Conservation (phyloP, 1,140 invertebrate species). For the Drosophila biarmipes region DNA sequence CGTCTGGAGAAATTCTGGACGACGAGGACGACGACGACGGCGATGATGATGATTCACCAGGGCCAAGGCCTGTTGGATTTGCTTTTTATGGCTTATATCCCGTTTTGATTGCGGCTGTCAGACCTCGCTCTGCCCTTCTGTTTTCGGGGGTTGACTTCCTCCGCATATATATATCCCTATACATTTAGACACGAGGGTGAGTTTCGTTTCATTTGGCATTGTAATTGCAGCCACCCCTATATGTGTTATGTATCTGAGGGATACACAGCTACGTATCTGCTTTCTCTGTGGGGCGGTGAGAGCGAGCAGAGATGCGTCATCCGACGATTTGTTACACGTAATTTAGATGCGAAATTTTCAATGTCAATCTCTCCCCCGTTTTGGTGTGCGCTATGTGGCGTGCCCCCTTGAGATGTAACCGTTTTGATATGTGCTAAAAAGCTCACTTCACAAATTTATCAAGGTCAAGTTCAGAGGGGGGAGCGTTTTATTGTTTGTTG, state of each 20-base stretch:
- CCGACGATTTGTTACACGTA: slow-evolving; percentile 68
- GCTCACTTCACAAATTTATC: slow-evolving; percentile 79
- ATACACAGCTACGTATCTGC: slow-evolving; percentile 20
- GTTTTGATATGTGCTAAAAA: slow-evolving; percentile 82
- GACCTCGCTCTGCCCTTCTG: slow-evolving; percentile 31
- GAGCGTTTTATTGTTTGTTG: slow-evolving; percentile 71
- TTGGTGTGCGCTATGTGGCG: slow-evolving; percentile 33
- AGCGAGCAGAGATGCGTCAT: slow-evolving; percentile 65
- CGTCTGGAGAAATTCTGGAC: slow-evolving; percentile 24
- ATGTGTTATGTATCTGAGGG: slow-evolving; percentile 8
- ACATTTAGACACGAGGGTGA: slow-evolving; percentile 46
- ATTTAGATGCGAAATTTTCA: slow-evolving; percentile 79
- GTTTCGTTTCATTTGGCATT: slow-evolving; percentile 50
- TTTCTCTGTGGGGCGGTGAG: slow-evolving; percentile 6
- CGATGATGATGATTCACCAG: slow-evolving; percentile 57
- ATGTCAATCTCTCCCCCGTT: slow-evolving; percentile 50
- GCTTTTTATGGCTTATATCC: slow-evolving; percentile 58
- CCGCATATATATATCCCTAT: not conserved
- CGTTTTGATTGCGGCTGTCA: slow-evolving; percentile 68
- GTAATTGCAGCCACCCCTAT: slow-evolving; percentile 74
- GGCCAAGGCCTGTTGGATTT: slow-evolving; percentile 50
- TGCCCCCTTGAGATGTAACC: slow-evolving; percentile 74
- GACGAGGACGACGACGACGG: slow-evolving; percentile 1
- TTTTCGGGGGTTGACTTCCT: slow-evolving; percentile 74
- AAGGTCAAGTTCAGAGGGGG: slow-evolving; percentile 76